A percentile compares a stretch with the other conserved stretches of the same genome.
phyloP scores from a whole-genome alignment of 2,888 invertebrate species.

The Ichneumon xanthorius region DNA sequence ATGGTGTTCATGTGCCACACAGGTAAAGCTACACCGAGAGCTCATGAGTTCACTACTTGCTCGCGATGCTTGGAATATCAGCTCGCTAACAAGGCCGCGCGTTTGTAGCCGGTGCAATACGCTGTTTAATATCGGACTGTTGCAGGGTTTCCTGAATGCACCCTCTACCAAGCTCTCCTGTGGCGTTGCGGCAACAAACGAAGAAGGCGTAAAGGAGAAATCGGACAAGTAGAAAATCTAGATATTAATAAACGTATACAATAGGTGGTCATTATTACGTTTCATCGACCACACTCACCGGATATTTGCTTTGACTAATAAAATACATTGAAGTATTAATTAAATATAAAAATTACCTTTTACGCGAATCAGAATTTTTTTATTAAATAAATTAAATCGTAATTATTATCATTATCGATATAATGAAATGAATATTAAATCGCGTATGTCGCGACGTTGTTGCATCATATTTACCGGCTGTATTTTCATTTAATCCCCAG shows the following conservation, averaged over 20 bases:
- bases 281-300: constrained; percentile 21
- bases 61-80: constrained; percentile 22
- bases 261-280: neutral
- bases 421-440: neutral
- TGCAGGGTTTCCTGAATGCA: constrained; percentile 44
- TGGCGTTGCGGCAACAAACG: constrained; percentile 16
- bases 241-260: constrained; percentile 1
- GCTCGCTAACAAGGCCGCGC: constrained; percentile 28
- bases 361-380: neutral
- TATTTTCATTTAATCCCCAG: too few relatives aligned
- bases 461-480: too few relatives aligned
- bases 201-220: constrained; percentile 31
- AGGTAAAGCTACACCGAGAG: constrained; percentile 10
- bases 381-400: neutral
- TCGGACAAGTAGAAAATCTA: constrained; percentile 27
- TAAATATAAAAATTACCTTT: neutral
- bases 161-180: constrained; percentile 40
- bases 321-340: neutral
- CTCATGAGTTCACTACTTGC: neutral
- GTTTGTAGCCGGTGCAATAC: constrained; percentile 44
- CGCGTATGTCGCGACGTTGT: too few relatives aligned
- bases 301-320: neutral
- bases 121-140: constrained; percentile 64
- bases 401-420: neutral
- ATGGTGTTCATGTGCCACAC: constrained; percentile 23